phyloP scores from a whole-genome alignment of 2,888 invertebrate genomes.

The Synergus japonicus region DNA sequence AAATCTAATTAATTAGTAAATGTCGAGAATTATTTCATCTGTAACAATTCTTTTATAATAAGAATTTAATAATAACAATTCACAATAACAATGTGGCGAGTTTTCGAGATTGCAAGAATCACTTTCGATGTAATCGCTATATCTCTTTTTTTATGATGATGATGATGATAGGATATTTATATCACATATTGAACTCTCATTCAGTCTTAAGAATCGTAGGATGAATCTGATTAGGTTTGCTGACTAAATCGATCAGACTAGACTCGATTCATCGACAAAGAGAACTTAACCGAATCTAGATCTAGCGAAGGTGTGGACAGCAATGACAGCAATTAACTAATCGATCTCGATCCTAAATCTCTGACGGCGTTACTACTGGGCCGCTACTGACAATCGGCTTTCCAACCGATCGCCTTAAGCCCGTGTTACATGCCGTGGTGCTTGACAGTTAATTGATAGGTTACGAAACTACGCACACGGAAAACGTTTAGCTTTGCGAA shows the following conservation, averaged over 20 bases:
- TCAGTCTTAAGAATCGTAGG: neutral
- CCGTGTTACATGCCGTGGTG: conserved; percentile 12
- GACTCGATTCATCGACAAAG: conserved; percentile 11
- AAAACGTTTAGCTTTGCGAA: conserved; percentile 5
- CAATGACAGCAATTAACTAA: conserved; percentile 59
- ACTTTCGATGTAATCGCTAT: too few species aligned
- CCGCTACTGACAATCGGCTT: conserved; percentile 31
- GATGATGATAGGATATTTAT: neutral
- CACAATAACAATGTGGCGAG: too few species aligned
- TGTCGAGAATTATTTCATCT: too few species aligned
- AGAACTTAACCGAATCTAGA: conserved; percentile 27
- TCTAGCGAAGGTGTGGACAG: conserved; percentile 53
- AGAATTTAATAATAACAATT: too few species aligned
- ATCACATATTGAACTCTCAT: neutral
- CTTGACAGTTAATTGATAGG: conserved; percentile 37
- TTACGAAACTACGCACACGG: conserved; percentile 16
- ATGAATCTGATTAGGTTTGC: neutral
- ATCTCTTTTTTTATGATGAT: too few species aligned
- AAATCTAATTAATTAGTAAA: too few species aligned
- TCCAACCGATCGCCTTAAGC: conserved; percentile 33
- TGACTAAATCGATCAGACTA: neutral
- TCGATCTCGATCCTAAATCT: conserved; percentile 60
- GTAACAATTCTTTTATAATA: too few species aligned
- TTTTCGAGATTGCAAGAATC: neutral
- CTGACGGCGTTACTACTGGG: conserved; percentile 12